phyloP scores from a whole-genome alignment of 2,113 vertebrate species.

The Hemibagrus wyckioides region DNA sequence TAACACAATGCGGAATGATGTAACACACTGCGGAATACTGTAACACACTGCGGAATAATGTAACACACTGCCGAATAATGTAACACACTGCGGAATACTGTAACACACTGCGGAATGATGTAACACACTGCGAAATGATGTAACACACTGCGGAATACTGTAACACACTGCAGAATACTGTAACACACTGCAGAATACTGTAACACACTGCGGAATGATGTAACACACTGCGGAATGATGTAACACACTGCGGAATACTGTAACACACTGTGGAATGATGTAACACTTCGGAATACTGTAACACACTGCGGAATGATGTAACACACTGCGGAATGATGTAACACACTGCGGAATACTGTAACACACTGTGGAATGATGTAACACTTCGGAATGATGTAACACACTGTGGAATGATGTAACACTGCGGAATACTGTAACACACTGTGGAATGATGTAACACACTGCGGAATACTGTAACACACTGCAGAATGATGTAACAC shows the following conservation, averaged over 20 bases:
- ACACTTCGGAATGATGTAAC: neutral
- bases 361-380: too few relatives aligned
- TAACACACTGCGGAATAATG: neutral
- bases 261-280: neutral
- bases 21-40: neutral
- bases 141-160: neutral
- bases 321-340: neutral
- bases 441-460: neutral
- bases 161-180: too few relatives aligned
- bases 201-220: neutral
- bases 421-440: neutral
- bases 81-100: neutral
- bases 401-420: neutral
- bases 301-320: neutral
- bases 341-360: neutral
- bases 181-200: neutral
- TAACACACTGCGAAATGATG: neutral
- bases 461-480: neutral
- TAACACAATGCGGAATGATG: neutral
- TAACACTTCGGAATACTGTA: neutral
- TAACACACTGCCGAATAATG: neutral
- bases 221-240: neutral
- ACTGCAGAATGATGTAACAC: neutral
- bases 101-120: neutral
- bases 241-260: neutral